Base-by-base conservation (phyloP, 2,797 vertebrate genomes). In the Hippocampus kuda region DNA sequence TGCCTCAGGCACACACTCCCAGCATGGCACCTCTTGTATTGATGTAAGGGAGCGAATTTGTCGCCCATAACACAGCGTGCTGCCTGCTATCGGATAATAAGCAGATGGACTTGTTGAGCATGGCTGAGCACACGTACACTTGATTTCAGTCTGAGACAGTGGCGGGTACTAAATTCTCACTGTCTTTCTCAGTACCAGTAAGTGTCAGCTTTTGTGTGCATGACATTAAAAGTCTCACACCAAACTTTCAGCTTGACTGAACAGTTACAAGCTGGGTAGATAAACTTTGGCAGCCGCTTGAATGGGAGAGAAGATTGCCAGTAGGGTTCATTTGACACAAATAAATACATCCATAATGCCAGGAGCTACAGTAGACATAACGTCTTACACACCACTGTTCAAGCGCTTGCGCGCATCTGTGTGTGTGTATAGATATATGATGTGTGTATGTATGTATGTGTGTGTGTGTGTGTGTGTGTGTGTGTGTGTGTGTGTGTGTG, bases 51-150 rank as follows among this genome's bases (percentile, higher is more conserved):
- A 2, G 59, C 57, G 68, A 69, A 30, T 79, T 68, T 73, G 62
- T 81, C 81, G 69, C 70, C 83, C 54, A 10, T 68, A 26, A 74
- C 1, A 26, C 51, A 65, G 78, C 77, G 68, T 73, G 79, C 82
- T 67, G 73, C 72, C 78, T 81, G 74, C 79, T 75, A 72, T 83
- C 77, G 77, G 84, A 87, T 84, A 87, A 87, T 83, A 84, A 87
- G 85, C 84, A 83, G 66, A 76, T 70, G 77, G 79, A 84, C 82
- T 81, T 80, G 76, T 83, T 83, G 81, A 88, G 83, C 86, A 79
- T 87, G 83, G 84, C 83, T 82, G 83, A 83, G 75, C 51, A 41
- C 72, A 75, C 72, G n/a, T 61, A 71, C 76, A 81, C 74, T 77
- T 78, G 75, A 80, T 85, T 86, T 80, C 66, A 78, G 68, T 86